Evolutionary conservation across 1,140 invertebrate genomes (phyloP), one percentile per base, ranked within the genome.

Genomic region (Caerostris extrusa): DNA sequence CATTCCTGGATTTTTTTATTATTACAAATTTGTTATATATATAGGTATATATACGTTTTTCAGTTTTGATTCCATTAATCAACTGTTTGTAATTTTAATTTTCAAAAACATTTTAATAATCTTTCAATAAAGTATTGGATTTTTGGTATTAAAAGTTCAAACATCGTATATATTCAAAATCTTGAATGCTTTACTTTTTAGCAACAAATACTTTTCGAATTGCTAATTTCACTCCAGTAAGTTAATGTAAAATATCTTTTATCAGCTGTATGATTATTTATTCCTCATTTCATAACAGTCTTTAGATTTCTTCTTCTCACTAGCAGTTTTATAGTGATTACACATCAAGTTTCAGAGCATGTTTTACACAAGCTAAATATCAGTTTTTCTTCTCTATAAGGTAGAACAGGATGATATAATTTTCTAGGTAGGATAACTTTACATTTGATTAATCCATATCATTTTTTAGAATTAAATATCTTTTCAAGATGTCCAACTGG

Each of bases 71-170:
- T 19, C 69, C 67, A 90, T 90, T 90, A 77, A 81, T 77, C 67
- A 90, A 57, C 67, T 61, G 57, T 91, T 91, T 91, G 56, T 61
- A 91, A 55, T 91, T 91, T 82, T 34, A 57, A 91, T 91, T 82
- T 91, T 82, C 55, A 81, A 82, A 82, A 91, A 82, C 71, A 61
- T 91, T 91, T 91, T 91, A 82, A 82, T 71, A 82, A 50, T 81
- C 34, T 55, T 53, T 91, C 60, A 91, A 82, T 81, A 91, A 82
- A 19, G 6, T 14, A 6, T 82, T 53, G 10, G 57, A 7, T 91
- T 82, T 91, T 19, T 34, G 34, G 7, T 82, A 60, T 91, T 58
- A 64, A 82, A 91, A 82, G 82, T 57, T 71, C 71, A 82, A 12
- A 91, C 71, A 55, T 91, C 90, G 55, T 91, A 91, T 12, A 82